These are phyloP conservation scores for Ceratosolen solmsi DNA, from an alignment of 1,140 invertebrate genomes.

Conservation along the genomic window DNA sequence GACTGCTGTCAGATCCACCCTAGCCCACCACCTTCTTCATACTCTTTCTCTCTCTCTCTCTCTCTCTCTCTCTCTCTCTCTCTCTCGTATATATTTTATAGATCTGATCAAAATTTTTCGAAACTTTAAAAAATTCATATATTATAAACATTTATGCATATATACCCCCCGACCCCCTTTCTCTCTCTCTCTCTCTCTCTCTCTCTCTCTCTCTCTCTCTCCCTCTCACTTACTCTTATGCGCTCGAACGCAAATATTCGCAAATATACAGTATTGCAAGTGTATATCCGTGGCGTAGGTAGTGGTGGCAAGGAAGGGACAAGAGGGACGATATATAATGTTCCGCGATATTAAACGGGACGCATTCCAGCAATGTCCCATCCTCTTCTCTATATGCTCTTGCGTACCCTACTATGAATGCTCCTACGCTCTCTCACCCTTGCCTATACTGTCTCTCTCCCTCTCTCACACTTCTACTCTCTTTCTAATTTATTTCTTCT, in stretches of 20 bases:
- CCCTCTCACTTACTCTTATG: neutral
- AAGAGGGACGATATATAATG: conserved; percentile 73
- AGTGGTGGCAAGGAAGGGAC: conserved; percentile 59
- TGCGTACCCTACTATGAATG: conserved; percentile 65
- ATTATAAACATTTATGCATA: neutral
- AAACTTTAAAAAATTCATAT: neutral
- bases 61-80: too few species aligned
- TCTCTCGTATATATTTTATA: too few species aligned
- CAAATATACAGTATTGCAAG: conserved; percentile 49
- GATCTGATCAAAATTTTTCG: conserved; percentile 18
- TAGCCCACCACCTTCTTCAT: too few species aligned
- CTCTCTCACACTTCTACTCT: conserved; percentile 26
- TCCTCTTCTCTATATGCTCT: conserved; percentile 57
- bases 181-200: neutral
- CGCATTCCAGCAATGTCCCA: conserved; percentile 72
- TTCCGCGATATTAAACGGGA: conserved; percentile 74
- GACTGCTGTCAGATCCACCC: too few species aligned
- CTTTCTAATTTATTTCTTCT: conserved; percentile 45
- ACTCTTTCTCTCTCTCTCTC: too few species aligned
- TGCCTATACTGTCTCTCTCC: conserved; percentile 26
- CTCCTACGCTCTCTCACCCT: conserved; percentile 59
- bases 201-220: neutral
- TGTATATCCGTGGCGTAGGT: conserved; percentile 33
- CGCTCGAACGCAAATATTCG: conserved; percentile 44
- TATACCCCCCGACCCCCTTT: too few species aligned